Evolutionary conservation across 2,113 vertebrate genomes (phyloP), one percentile per base, ranked within the genome.

Genomic region (Chelonoidis abingdonii): DNA sequence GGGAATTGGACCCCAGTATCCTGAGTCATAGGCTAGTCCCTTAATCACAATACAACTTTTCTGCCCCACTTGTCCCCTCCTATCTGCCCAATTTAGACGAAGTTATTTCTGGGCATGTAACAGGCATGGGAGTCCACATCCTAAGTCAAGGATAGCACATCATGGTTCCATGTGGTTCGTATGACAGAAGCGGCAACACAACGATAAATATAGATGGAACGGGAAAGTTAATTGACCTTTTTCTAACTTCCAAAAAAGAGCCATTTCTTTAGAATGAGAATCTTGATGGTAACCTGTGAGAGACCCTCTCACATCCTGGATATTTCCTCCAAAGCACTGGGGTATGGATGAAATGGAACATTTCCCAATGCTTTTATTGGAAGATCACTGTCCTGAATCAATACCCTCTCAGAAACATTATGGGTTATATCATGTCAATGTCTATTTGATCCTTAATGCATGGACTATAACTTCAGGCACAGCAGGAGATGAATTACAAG

Each of bases 351-450:
- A 22, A 38, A 24, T 75, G 5, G 53, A 87, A 8, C 8, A 21
- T 57, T 11, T 69, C 81, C 38, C n/a, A 41, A 41, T 16, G 44
- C 19, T 84, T 87, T 49, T 7, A 27, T 56, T 50, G 9, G 8
- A 24, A n/a, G 0, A 0, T 38, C 44, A 50, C 31, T 8, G 3
- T n/a, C 44, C 81, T n/a, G 44, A n/a, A n/a, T 25, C 6, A 59
- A 49, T n/a, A 83, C 10, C 3, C 11, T 11, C 35, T 50, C 50
- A 49, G 65, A 27, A 47, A 24, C 0, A 0, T 24, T 49, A 41
- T 3, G 4, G 80, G 57, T 90, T 75, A 35, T 65, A 25, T 80
- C 0, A 0, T 44, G 38, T 29, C 47, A 65, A 22, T 25, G 35
- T 29, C 41, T 78, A 0, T 9, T 27, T 72, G 50, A 54, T 44